Percentiles rank a stretch among this genome's conserved stretches.
These are phyloP conservation scores for Antechinus flavipes DNA, from an alignment of 2,113 vertebrate species.

Conservation along the genomic window DNA sequence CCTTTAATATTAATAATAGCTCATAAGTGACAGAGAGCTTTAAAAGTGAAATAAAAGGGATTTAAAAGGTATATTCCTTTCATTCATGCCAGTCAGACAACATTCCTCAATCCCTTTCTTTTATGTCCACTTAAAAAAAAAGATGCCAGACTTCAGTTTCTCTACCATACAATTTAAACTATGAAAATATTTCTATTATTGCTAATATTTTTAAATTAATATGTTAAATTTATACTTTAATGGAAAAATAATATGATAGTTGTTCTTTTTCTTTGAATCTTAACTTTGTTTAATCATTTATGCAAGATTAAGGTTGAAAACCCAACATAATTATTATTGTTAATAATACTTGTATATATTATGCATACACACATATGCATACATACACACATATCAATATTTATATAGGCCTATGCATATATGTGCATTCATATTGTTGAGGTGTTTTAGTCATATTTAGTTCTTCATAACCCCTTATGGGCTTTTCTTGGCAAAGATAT, in stretches of 20 bases:
- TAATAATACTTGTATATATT: neutral
- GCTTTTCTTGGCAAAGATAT: no score
- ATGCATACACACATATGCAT: neutral
- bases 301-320: neutral
- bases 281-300: neutral
- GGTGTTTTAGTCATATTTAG: no score
- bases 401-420: no score
- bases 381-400: no score
- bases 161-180: neutral
- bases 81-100: neutral
- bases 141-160: neutral
- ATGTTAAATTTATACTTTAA: neutral
- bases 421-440: neutral
- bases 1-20: neutral
- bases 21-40: neutral
- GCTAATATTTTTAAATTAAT: neutral
- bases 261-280: neutral
- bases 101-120: neutral
- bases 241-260: neutral
- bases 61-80: neutral
- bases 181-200: neutral
- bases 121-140: neutral
- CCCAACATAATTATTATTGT: neutral
- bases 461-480: no score
- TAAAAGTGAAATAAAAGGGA: neutral